These are phyloP conservation scores for Drosophila nikananu DNA, from an alignment of 1,140 invertebrate genomes.

Conservation along the genomic window DNA sequence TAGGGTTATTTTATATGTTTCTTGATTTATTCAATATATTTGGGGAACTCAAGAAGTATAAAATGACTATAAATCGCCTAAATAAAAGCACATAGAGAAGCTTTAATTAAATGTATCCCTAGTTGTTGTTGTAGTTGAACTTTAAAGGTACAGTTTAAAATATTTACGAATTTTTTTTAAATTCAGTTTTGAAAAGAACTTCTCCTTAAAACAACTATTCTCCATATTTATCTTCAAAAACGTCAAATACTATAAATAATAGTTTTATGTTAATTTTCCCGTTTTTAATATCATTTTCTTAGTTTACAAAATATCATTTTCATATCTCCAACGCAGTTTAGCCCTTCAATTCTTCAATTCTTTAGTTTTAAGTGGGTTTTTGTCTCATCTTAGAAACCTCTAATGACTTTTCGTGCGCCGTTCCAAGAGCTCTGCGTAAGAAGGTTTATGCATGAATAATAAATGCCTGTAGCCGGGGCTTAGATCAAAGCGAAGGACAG, in stretches of 20 bases:
- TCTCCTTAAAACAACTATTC: too few species aligned
- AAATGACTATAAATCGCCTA: background rate
- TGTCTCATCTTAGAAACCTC: slow-evolving; percentile 6
- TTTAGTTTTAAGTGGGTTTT: slow-evolving; percentile 10
- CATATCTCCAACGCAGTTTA: background rate
- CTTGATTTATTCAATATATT: background rate
- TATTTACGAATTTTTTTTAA: too few species aligned
- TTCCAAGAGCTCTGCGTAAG: slow-evolving; percentile 67
- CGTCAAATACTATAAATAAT: too few species aligned
- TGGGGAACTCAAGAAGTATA: background rate
- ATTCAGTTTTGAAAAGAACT: too few species aligned
- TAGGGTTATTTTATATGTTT: background rate
- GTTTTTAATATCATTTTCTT: background rate
- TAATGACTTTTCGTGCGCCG: slow-evolving; percentile 47
- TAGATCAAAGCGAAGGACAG: slow-evolving; percentile 41
- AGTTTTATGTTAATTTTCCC: background rate
- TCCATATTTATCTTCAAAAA: too few species aligned
- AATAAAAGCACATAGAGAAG: too few species aligned
- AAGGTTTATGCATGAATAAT: slow-evolving; percentile 43
- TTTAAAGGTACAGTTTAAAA: too few species aligned
- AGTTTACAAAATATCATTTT: background rate
- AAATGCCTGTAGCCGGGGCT: slow-evolving; percentile 3
- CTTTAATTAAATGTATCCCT: too few species aligned
- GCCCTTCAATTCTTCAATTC: background rate
- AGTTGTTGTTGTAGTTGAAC: too few species aligned